Percentiles rank a stretch among this genome's conserved stretches.
Conservation (phyloP, 2,888 invertebrate genomes). For the Hipparchia semele region DNA sequence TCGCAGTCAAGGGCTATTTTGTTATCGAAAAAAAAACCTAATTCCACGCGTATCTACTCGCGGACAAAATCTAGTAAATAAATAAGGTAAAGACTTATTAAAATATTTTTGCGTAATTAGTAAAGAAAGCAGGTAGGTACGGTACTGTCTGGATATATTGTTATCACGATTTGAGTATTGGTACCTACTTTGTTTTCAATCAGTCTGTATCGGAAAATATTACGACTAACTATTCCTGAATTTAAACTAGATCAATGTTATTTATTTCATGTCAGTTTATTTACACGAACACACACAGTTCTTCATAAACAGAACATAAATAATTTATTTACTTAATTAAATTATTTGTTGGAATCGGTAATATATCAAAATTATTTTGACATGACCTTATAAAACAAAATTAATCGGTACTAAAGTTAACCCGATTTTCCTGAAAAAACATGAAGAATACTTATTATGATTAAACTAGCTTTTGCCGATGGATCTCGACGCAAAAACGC, state of each 20-base stretch:
- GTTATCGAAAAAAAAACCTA: no score
- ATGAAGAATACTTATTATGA: no score
- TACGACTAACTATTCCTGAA: not conserved
- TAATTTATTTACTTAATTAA: slow-evolving; percentile 15
- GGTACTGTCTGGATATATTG: no score
- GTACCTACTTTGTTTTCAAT: not conserved
- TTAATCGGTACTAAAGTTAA: not conserved
- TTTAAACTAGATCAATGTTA: slow-evolving; percentile 2
- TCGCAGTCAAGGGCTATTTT: no score
- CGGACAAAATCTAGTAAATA: no score
- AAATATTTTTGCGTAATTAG: no score
- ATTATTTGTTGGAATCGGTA: slow-evolving; percentile 1
- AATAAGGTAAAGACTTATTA: no score
- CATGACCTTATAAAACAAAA: not conserved
- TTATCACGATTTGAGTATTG: no score
- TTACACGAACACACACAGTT: not conserved
- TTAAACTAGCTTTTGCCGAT: no score
- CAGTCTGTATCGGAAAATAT: not conserved
- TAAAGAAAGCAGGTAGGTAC: no score
- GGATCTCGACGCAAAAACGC: no score
- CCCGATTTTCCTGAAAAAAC: not conserved
- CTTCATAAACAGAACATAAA: slow-evolving; percentile 9
- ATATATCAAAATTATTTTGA: slow-evolving; percentile 8
- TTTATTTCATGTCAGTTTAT: not conserved
- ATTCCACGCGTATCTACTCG: no score